Conservation (phyloP, 2,113 vertebrate genomes). For the Pavo muticus region DNA sequence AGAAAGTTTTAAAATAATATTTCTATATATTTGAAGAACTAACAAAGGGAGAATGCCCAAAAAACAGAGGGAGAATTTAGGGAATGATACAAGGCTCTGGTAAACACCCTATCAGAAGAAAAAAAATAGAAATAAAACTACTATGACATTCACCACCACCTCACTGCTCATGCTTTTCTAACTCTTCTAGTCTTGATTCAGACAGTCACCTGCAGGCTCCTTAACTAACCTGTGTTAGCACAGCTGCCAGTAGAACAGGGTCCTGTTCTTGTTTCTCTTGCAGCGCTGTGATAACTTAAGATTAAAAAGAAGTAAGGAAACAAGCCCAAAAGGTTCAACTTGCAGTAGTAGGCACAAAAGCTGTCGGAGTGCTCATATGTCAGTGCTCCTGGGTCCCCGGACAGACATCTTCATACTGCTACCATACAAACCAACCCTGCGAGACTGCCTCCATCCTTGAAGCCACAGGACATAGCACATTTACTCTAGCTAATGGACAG, state of each 20-base stretch:
- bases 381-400: background rate
- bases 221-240: background rate
- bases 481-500: background rate
- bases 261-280: background rate
- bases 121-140: background rate
- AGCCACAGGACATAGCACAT: background rate
- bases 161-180: background rate
- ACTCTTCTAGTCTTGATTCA: background rate
- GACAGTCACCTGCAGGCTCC: background rate
- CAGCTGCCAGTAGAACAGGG: background rate
- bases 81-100: background rate
- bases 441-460: background rate
- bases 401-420: accelerated
- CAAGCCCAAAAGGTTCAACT: background rate
- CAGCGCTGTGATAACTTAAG: background rate
- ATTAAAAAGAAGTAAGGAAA: background rate
- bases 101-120: background rate
- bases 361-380: background rate
- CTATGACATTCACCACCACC: background rate
- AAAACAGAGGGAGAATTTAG: background rate
- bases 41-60: background rate
- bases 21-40: slow-evolving; percentile 5
- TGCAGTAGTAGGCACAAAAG: background rate
- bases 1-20: background rate
- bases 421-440: background rate